Conservation (phyloP, 1,140 invertebrate species). For the Cepaea nemoralis region DNA sequence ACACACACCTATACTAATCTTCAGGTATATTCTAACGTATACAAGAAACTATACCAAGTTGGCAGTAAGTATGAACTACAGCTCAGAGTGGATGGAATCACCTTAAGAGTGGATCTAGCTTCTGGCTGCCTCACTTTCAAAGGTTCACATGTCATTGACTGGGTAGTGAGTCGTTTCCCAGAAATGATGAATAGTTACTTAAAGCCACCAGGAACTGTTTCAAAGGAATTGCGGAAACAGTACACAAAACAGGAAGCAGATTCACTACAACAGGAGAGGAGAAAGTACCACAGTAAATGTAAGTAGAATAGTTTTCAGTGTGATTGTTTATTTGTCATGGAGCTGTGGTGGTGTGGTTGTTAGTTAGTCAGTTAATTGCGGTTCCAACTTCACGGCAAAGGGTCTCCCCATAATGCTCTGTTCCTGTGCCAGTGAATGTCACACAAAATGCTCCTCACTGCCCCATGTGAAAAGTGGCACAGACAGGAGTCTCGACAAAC, state of each 20-base stretch:
- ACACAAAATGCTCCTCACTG: too few relatives aligned
- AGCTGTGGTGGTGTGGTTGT: too few relatives aligned
- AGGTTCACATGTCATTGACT: constrained; percentile 40
- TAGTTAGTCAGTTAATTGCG: too few relatives aligned
- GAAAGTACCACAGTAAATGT: not conserved
- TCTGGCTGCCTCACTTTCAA: constrained; percentile 27
- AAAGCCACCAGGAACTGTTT: not conserved
- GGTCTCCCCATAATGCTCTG: too few relatives aligned
- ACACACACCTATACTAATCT: too few relatives aligned
- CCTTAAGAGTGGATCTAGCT: constrained; percentile 32
- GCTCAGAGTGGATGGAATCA: constrained; percentile 36
- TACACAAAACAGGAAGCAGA: constrained; percentile 16
- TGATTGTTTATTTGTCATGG: too few relatives aligned
- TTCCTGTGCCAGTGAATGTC: too few relatives aligned
- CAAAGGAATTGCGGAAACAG: constrained; percentile 2
- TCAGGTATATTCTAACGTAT: constrained; percentile 29
- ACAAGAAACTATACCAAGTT: constrained; percentile 34
- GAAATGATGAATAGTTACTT: constrained; percentile 22
- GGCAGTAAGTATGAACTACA: constrained; percentile 33
- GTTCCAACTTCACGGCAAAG: too few relatives aligned
- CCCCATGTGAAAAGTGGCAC: too few relatives aligned
- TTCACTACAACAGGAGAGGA: not conserved
- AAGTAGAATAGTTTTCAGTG: too few relatives aligned
- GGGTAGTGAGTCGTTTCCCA: constrained; percentile 28
- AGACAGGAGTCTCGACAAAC: too few relatives aligned